Evolutionary conservation across 2,113 vertebrate genomes (phyloP).

Genomic region (Cyprinus carpio): DNA sequence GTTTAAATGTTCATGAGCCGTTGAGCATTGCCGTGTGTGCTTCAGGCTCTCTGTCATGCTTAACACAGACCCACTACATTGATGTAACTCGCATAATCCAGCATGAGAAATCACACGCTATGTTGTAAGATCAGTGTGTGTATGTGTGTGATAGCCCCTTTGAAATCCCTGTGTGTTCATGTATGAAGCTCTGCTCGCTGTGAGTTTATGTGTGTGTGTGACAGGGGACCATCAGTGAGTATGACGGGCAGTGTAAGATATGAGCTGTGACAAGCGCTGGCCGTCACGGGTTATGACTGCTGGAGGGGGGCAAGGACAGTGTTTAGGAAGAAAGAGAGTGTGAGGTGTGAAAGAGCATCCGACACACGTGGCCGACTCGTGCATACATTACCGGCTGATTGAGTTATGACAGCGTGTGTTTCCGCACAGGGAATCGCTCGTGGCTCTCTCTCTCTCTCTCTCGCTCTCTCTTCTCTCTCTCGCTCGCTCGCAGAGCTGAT

Average conservation of each 20-base stretch:
- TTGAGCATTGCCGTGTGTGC: background rate
- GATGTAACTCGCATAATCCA: slow-evolving; percentile 29
- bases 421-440: slow-evolving; percentile 27
- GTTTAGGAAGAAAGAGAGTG: slow-evolving; percentile 58
- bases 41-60: slow-evolving; percentile 17
- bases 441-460: background rate
- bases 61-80: slow-evolving; percentile 24
- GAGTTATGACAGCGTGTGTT: slow-evolving; percentile 97
- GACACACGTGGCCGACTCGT: slow-evolving; percentile 65
- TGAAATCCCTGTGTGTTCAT: slow-evolving; percentile 25
- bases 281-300: slow-evolving; percentile 67
- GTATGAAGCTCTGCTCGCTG: slow-evolving; percentile 28
- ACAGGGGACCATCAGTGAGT: slow-evolving; percentile 78
- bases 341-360: slow-evolving; percentile 64
- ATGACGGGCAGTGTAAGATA: slow-evolving; percentile 84
- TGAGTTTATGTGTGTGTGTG: slow-evolving; percentile 10
- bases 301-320: slow-evolving; percentile 57
- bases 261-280: slow-evolving; percentile 83
- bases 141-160: slow-evolving; percentile 19
- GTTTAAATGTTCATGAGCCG: slow-evolving; percentile 11
- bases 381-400: slow-evolving; percentile 92
- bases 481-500: slow-evolving; percentile 57
- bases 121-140: background rate
- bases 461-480: background rate
- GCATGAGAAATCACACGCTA: slow-evolving; percentile 18